Conservation (phyloP, 2,113 vertebrate species). For the Pteruthius melanotis region DNA sequence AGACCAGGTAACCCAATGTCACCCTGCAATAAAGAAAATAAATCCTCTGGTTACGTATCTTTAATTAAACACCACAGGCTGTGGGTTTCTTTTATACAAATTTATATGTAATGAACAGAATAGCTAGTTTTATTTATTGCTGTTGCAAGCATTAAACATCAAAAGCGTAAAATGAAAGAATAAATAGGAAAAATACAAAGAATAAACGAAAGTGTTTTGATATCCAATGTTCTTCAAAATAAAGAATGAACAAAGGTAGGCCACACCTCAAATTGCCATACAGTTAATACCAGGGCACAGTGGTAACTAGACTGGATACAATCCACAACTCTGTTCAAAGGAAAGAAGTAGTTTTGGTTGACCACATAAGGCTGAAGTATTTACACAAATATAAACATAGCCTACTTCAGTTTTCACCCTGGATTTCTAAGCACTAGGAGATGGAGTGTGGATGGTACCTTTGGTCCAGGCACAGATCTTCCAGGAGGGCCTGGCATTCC, state of each 20-base stretch:
- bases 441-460: constrained; percentile 72
- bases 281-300: not conserved
- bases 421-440: not conserved
- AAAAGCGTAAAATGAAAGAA: not conserved
- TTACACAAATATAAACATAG: not conserved
- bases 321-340: not conserved
- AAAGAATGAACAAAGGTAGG: not conserved
- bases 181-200: not conserved
- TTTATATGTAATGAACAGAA: not conserved
- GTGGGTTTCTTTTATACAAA: not conserved
- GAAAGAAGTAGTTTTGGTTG: not conserved
- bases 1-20: constrained; percentile 80
- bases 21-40: constrained; percentile 73
- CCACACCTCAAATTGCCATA: not conserved
- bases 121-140: not conserved
- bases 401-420: not conserved
- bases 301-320: not conserved
- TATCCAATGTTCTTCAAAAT: not conserved
- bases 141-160: not conserved
- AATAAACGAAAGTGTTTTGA: not conserved
- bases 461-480: constrained; percentile 82
- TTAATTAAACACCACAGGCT: not conserved
- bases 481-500: constrained; percentile 84
- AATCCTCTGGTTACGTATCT: not conserved
- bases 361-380: not conserved